These are phyloP conservation scores for Micrasema longulum DNA, from an alignment of 1,140 invertebrate genomes.

Conservation along the genomic window DNA sequence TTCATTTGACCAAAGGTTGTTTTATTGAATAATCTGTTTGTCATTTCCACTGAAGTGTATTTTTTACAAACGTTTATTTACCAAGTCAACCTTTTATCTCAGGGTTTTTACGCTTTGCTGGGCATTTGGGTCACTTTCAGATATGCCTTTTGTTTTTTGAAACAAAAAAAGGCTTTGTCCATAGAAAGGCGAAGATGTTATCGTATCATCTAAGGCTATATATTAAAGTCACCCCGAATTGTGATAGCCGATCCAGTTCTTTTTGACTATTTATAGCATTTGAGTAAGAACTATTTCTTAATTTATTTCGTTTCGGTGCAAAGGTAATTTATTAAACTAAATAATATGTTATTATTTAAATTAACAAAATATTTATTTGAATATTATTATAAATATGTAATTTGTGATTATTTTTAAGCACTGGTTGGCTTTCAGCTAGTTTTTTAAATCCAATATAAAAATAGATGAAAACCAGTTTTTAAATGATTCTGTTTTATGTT, in stretches of 20 bases:
- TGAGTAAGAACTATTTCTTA: no score
- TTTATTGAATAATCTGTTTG: neutral
- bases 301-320: no score
- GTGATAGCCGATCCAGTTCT: slow-evolving; percentile 2
- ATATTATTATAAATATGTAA: no score
- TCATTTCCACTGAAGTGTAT: slow-evolving; percentile 9
- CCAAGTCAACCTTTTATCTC: slow-evolving; percentile 22
- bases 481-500: no score
- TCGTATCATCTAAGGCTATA: slow-evolving; percentile 2
- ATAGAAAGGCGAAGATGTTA: slow-evolving; percentile 1
- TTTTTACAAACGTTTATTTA: slow-evolving; percentile 22
- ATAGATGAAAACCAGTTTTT: no score
- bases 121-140: slow-evolving; percentile 6
- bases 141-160: slow-evolving; percentile 21
- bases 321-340: no score
- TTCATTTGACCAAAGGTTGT: no score
- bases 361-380: no score
- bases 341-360: no score
- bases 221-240: slow-evolving; percentile 3
- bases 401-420: no score
- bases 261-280: slow-evolving; percentile 11
- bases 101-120: slow-evolving; percentile 12
- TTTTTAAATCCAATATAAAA: no score
- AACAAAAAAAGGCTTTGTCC: slow-evolving; percentile 24
- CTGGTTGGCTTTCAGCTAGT: no score